These are phyloP conservation scores for Microchirus variegatus DNA, from an alignment of 2,797 vertebrate species.

Conservation along the genomic window DNA sequence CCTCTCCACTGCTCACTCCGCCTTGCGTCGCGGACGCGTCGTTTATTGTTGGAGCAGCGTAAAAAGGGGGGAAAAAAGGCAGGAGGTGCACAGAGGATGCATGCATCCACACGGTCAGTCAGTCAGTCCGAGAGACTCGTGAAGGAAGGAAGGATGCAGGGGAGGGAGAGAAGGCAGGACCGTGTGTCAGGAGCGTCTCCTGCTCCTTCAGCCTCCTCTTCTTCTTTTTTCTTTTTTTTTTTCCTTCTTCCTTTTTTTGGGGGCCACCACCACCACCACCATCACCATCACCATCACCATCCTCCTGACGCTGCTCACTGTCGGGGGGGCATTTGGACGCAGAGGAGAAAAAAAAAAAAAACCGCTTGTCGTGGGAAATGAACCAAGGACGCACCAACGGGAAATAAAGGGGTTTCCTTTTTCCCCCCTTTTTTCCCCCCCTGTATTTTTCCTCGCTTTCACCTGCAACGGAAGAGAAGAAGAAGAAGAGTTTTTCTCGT, in stretches of 20 bases:
- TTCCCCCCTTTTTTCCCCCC: constrained; percentile 19
- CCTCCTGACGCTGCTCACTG: constrained; percentile 53
- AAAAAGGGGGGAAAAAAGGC: constrained; percentile 84
- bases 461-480: constrained; percentile 34
- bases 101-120: constrained; percentile 42
- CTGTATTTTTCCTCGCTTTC: constrained; percentile 15
- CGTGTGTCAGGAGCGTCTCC: constrained; percentile 60
- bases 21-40: constrained; percentile 87
- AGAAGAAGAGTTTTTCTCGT: constrained; percentile 10
- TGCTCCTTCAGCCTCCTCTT: constrained; percentile 45
- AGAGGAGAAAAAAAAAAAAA: constrained; percentile 40
- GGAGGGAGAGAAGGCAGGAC: constrained; percentile 16
- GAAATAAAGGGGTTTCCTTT: constrained; percentile 61
- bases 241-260: not conserved
- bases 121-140: constrained; percentile 74
- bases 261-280: too few relatives aligned
- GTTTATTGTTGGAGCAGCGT: constrained; percentile 89
- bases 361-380: constrained; percentile 67
- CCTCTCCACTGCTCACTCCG: constrained; percentile 88
- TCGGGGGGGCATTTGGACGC: constrained; percentile 54
- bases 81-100: constrained; percentile 81
- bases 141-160: constrained; percentile 46
- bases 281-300: too few relatives aligned
- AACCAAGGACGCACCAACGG: constrained; percentile 73
- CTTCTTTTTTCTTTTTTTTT: not conserved